Conservation (phyloP, 2,888 invertebrate species). For the Lochmaea crataegi region DNA sequence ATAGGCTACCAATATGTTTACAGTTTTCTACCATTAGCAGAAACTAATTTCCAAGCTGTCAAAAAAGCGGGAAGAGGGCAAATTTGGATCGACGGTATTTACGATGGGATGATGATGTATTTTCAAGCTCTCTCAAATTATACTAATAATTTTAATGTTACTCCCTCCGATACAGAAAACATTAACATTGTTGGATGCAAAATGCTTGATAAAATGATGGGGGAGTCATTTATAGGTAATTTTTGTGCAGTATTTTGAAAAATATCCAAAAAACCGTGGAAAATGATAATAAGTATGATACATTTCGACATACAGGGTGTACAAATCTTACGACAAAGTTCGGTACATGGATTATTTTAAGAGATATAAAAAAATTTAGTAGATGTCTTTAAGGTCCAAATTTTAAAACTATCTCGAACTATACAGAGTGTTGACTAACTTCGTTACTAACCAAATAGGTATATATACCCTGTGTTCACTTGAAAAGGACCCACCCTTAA, state of each 20-base stretch:
- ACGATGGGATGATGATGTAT: conserved; percentile 95
- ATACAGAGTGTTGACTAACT: too few species aligned
- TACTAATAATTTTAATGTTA: conserved; percentile 65
- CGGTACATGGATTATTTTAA: too few species aligned
- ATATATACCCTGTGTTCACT: too few species aligned
- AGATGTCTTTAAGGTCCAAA: too few species aligned
- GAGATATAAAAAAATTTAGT: too few species aligned
- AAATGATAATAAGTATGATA: too few species aligned
- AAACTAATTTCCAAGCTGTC: conserved; percentile 78
- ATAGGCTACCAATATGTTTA: conserved; percentile 89
- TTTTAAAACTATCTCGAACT: too few species aligned
- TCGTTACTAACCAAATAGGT: too few species aligned
- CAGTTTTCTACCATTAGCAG: conserved; percentile 84
- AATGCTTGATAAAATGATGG: conserved; percentile 88
- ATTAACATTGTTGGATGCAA: conserved; percentile 81
- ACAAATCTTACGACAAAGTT: too few species aligned
- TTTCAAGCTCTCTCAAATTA: conserved; percentile 92
- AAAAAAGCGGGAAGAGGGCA: conserved; percentile 74
- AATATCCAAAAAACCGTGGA: neutral
- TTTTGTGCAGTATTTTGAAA: conserved; percentile 12
- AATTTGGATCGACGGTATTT: conserved; percentile 76
- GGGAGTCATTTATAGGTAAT: conserved; percentile 84
- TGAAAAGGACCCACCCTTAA: too few species aligned
- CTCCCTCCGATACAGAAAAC: conserved; percentile 54
- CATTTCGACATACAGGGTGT: too few species aligned